Conservation (phyloP, 2,797 vertebrate genomes). For the Acipenser ruthenus region DNA sequence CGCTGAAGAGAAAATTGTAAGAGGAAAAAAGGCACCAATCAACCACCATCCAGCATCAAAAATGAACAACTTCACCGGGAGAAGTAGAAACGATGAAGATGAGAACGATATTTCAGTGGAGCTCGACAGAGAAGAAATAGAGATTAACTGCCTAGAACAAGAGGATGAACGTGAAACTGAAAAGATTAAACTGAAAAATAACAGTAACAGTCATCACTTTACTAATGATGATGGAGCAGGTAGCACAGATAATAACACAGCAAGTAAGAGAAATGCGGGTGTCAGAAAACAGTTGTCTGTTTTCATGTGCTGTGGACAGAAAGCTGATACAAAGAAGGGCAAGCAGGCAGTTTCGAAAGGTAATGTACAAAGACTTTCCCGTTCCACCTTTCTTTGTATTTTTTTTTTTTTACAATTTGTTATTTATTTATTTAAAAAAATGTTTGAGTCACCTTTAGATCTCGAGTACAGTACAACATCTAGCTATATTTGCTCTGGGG, state of each 20-base stretch:
- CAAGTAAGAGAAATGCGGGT: not conserved
- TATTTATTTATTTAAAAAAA: too few relatives aligned
- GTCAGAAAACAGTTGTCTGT: slow-evolving; percentile 13
- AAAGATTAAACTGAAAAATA: slow-evolving; percentile 26
- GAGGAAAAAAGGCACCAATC: slow-evolving; percentile 49
- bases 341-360: slow-evolving; percentile 33
- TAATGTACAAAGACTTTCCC: slow-evolving; percentile 20
- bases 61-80: slow-evolving; percentile 48
- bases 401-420: too few relatives aligned
- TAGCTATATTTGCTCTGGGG: too few relatives aligned
- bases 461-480: too few relatives aligned
- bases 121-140: slow-evolving; percentile 32
- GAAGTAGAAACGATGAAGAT: slow-evolving; percentile 22
- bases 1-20: slow-evolving; percentile 10
- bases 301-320: slow-evolving; percentile 30
- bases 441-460: too few relatives aligned
- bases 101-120: slow-evolving; percentile 34
- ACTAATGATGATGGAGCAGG: slow-evolving; percentile 11
- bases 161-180: slow-evolving; percentile 31
- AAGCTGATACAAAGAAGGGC: slow-evolving; percentile 10
- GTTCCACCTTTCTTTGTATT: too few relatives aligned
- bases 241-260: slow-evolving; percentile 9
- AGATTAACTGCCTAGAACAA: slow-evolving; percentile 37
- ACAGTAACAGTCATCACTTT: slow-evolving; percentile 12
- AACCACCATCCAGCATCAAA: slow-evolving; percentile 30